Percentiles rank a stretch among this genome's conserved stretches.
These are phyloP conservation scores for Galeruca laticollis DNA, from an alignment of 2,888 invertebrate genomes.

Conservation along the genomic window DNA sequence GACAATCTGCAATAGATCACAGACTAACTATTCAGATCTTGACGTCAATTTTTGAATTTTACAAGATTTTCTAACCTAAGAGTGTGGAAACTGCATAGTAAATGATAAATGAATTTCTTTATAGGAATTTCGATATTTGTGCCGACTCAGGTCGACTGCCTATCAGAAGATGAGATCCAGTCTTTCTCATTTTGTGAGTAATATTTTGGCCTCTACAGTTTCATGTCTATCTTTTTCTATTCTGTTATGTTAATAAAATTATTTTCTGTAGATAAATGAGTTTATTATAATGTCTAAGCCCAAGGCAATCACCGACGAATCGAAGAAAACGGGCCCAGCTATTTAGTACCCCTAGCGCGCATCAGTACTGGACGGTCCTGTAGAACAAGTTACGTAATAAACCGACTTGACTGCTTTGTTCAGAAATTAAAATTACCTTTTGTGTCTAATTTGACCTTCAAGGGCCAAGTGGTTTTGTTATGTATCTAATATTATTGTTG, in stretches of 20 bases:
- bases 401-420: conserved; percentile 25
- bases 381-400: conserved; percentile 29
- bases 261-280: not conserved
- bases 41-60: no score
- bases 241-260: not conserved
- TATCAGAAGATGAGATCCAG: no score
- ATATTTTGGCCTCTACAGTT: no score
- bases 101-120: no score
- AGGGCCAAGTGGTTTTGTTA: conserved; percentile 8
- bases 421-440: conserved; percentile 23
- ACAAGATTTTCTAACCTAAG: no score
- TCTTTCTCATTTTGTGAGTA: no score
- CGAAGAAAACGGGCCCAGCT: not conserved
- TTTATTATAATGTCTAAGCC: not conserved
- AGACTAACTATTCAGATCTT: no score
- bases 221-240: not conserved
- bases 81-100: no score
- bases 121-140: no score
- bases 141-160: no score
- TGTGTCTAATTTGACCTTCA: conserved; percentile 21
- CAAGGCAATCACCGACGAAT: not conserved
- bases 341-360: conserved; percentile 1
- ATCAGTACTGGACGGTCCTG: conserved; percentile 10
- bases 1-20: no score
- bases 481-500: conserved; percentile 9